A percentile compares a stretch with the other conserved stretches of the same genome.
Conservation (phyloP, 2,888 invertebrate species). For the Patella caerulea region DNA sequence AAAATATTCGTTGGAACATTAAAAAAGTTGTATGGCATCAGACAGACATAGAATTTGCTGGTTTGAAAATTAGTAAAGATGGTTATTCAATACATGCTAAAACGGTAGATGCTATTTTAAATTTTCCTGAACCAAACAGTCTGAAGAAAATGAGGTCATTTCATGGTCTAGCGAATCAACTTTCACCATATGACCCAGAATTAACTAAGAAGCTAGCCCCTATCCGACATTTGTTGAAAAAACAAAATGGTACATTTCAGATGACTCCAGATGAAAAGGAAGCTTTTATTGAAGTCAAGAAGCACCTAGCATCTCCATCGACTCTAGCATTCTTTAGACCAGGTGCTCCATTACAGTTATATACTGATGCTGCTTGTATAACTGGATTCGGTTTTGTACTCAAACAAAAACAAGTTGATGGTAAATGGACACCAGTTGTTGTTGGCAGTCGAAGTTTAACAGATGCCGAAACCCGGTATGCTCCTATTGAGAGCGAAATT, state of each 20-base stretch:
- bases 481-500: neutral
- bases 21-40: too few species aligned
- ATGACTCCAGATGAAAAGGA: neutral
- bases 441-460: neutral
- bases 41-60: too few species aligned
- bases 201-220: neutral
- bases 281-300: neutral
- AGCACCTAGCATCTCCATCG: neutral
- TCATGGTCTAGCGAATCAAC: neutral
- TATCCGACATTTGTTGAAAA: neutral
- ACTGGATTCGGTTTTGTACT: neutral
- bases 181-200: neutral
- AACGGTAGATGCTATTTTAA: neutral
- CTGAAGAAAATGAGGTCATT: constrained; percentile 7
- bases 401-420: neutral
- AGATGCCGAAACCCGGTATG: neutral
- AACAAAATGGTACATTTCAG: neutral
- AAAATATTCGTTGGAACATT: neutral
- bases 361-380: neutral
- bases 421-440: neutral
- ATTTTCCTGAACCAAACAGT: neutral
- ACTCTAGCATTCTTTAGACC: constrained; percentile 2
- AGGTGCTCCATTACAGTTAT: neutral
- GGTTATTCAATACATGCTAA: neutral
- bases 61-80: neutral